Conservation (phyloP, 2,888 invertebrate genomes). For the Scelioninae gen. 2 region DNA sequence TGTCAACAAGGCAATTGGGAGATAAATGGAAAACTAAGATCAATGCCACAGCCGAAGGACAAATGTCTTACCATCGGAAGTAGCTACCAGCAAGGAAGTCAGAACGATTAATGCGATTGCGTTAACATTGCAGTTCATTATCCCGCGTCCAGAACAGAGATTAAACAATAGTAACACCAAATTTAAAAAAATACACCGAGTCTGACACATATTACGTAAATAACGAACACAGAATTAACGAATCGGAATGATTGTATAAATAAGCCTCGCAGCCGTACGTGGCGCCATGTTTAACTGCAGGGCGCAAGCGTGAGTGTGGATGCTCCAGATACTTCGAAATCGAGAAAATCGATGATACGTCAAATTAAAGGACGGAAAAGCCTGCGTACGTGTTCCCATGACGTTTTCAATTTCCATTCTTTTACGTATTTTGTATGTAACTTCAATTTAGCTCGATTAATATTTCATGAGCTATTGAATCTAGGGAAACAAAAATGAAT, state of each 20-base stretch:
- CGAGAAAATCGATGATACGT: constrained; percentile 65
- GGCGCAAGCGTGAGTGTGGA: constrained; percentile 58
- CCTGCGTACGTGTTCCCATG: constrained; percentile 28
- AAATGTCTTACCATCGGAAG: constrained; percentile 52
- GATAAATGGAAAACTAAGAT: constrained; percentile 20
- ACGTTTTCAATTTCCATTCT: constrained; percentile 10
- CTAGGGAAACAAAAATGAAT: no score
- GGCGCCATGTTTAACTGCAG: constrained; percentile 64
- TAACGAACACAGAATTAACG: constrained; percentile 11
- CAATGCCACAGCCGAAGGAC: constrained; percentile 26
- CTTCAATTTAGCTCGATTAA: no score
- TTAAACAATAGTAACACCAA: constrained; percentile 13
- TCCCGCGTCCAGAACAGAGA: background rate
- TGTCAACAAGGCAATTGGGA: background rate
- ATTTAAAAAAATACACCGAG: constrained; percentile 2
- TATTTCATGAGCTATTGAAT: no score
- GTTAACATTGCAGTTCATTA: constrained; percentile 39
- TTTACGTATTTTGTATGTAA: no score
- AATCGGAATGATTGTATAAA: constrained; percentile 30
- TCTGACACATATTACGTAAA: constrained; percentile 4
- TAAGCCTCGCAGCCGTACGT: constrained; percentile 8
- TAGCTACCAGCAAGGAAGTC: constrained; percentile 41
- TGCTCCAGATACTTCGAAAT: constrained; percentile 70
- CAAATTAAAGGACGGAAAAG: constrained; percentile 60
- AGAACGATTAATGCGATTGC: constrained; percentile 27